phyloP scores from a whole-genome alignment of 2,888 invertebrate species.

The Archaeoteleia sp. region DNA sequence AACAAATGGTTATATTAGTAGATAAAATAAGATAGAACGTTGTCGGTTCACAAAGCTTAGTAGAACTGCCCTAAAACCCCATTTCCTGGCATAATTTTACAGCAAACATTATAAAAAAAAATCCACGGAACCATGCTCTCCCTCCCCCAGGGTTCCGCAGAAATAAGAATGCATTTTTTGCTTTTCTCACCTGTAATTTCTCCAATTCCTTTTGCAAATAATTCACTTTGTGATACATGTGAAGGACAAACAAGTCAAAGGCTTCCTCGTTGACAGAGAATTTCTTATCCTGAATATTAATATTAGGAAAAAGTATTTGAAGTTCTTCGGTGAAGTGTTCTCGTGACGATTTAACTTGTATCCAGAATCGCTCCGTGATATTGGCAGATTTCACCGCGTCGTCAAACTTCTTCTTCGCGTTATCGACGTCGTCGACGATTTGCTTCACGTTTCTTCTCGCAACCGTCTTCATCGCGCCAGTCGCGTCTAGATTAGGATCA shows the following conservation, averaged over 20 bases:
- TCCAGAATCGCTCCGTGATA: slow-evolving; percentile 88
- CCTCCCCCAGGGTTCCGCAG: too few species aligned
- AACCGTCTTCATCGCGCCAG: slow-evolving; percentile 69
- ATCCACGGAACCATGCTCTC: too few species aligned
- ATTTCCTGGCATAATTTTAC: too few species aligned
- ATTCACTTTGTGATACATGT: slow-evolving; percentile 85
- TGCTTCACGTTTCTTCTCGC: slow-evolving; percentile 69
- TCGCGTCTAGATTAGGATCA: slow-evolving; percentile 71
- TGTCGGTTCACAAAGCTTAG: too few species aligned
- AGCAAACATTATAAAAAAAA: too few species aligned
- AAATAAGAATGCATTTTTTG: too few species aligned
- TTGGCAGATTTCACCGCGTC: slow-evolving; percentile 77
- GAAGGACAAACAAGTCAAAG: slow-evolving; percentile 85
- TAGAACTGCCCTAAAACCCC: too few species aligned
- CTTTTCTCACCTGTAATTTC: slow-evolving; percentile 80
- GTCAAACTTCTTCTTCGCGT: slow-evolving; percentile 79
- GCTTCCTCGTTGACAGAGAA: slow-evolving; percentile 80
- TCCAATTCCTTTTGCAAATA: slow-evolving; percentile 86
- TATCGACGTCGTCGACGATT: slow-evolving; percentile 78
- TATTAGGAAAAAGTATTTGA: slow-evolving; percentile 83
- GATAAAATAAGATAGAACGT: too few species aligned
- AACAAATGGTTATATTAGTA: too few species aligned
- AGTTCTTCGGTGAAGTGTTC: slow-evolving; percentile 81
- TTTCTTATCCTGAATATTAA: slow-evolving; percentile 82
- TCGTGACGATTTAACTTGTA: slow-evolving; percentile 82